These are phyloP conservation scores for Empis stercorea DNA, from an alignment of 2,888 invertebrate genomes.

Conservation along the genomic window DNA sequence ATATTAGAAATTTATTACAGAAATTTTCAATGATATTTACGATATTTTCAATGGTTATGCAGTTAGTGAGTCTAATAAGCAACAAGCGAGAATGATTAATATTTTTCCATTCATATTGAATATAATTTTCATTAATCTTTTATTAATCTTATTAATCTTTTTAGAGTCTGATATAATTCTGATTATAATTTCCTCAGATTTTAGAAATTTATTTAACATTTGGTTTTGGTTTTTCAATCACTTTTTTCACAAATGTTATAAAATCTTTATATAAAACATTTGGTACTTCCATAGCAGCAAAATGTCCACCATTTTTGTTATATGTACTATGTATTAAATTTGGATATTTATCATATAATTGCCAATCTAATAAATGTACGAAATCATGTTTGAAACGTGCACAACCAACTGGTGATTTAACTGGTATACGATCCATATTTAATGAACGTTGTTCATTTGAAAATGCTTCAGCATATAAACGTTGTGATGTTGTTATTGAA, in stretches of 20 bases:
- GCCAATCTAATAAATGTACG: slow-evolving; percentile 17
- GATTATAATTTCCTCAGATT: no score
- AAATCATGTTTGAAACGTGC: slow-evolving; percentile 28
- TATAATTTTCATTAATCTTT: no score
- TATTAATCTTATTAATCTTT: no score
- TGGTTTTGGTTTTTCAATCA: slow-evolving; percentile 1
- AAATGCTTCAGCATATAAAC: slow-evolving; percentile 58
- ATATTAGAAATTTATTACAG: no score
- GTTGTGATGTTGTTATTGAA: slow-evolving; percentile 58
- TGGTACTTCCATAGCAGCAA: slow-evolving; percentile 29
- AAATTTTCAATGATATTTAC: no score
- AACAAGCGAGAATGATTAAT: no score
- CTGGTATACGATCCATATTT: slow-evolving; percentile 28
- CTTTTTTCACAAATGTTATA: slow-evolving; percentile 13
- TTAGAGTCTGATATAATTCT: no score
- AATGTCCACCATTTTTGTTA: slow-evolving; percentile 29
- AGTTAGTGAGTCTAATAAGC: no score
- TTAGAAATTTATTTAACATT: no score
- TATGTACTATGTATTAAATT: slow-evolving; percentile 25
- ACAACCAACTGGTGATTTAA: slow-evolving; percentile 25
- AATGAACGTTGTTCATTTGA: slow-evolving; percentile 23
- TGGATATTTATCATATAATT: slow-evolving; percentile 22
- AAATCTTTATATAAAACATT: slow-evolving; percentile 26
- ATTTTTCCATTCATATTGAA: no score
- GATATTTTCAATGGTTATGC: no score